phyloP scores from a whole-genome alignment of 64 coral and sea anemone species.

The Astreopora myriophthalma region DNA sequence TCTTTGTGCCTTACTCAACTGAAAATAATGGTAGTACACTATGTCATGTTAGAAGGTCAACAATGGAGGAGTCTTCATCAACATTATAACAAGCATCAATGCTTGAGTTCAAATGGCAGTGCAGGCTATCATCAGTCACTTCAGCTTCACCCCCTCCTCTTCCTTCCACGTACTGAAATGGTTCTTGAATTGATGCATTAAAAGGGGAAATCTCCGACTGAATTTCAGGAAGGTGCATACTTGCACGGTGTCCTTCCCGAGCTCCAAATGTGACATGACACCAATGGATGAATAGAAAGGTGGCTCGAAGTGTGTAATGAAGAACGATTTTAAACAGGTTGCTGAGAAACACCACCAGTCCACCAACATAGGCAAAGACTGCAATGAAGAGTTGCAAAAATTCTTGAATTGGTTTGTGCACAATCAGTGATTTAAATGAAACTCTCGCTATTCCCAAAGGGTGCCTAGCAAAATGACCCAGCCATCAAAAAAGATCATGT shows the following conservation, averaged over 20 bases:
- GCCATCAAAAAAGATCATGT: too few relatives aligned
- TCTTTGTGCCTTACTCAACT: too few relatives aligned
- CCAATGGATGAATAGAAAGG: constrained; percentile 70
- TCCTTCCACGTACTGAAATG: constrained; percentile 70
- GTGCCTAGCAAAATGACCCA: neutral
- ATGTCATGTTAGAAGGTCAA: neutral
- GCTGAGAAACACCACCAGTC: constrained; percentile 85
- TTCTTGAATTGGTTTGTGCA: neutral
- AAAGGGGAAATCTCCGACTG: neutral
- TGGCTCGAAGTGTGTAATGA: constrained; percentile 71
- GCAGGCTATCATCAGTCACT: constrained; percentile 13
- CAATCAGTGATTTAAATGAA: neutral
- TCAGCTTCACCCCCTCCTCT: neutral
- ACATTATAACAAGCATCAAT: constrained; percentile 21
- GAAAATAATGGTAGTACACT: too few relatives aligned
- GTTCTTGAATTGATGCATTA: constrained; percentile 47
- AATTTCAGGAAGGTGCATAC: constrained; percentile 19
- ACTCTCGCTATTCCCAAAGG: neutral
- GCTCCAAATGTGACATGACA: constrained; percentile 39
- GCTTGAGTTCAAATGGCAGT: constrained; percentile 8
- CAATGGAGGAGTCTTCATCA: neutral
- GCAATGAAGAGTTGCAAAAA: neutral
- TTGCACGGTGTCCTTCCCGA: constrained; percentile 60
- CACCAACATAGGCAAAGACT: constrained; percentile 96
- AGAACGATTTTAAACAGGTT: constrained; percentile 75